Evolutionary conservation across 2,888 invertebrate species (phyloP).

Genomic region (Cerceris rybyensis): DNA sequence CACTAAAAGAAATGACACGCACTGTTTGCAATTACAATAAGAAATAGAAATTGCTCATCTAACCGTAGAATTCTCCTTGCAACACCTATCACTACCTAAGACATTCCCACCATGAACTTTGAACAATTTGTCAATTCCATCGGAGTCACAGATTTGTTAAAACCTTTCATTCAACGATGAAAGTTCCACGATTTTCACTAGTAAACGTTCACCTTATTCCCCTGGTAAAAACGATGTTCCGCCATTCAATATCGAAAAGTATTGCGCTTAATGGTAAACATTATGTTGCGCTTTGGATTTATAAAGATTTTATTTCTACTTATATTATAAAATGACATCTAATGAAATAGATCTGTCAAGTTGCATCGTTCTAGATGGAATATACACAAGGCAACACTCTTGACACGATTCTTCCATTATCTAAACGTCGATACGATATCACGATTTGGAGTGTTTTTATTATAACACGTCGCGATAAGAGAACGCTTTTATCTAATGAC

Average conservation of each 20-base stretch:
- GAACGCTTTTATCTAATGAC: constrained; percentile 5
- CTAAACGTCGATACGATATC: constrained; percentile 49
- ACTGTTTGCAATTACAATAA: neutral
- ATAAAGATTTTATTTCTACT: neutral
- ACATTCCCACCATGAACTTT: constrained; percentile 24
- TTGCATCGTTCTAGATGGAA: constrained; percentile 17
- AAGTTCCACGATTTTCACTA: too few relatives aligned
- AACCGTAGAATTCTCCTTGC: constrained; percentile 28
- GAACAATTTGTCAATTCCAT: constrained; percentile 28
- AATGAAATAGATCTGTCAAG: neutral
- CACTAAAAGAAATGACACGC: neutral
- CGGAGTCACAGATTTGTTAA: constrained; percentile 17
- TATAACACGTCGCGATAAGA: neutral
- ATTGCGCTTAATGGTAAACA: too few relatives aligned
- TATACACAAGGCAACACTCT: constrained; percentile 30
- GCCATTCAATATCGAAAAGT: too few relatives aligned
- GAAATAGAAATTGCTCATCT: constrained; percentile 20
- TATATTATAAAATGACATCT: neutral
- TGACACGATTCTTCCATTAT: constrained; percentile 60
- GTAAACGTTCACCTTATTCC: too few relatives aligned
- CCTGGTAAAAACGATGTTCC: too few relatives aligned
- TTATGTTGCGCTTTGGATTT: too few relatives aligned
- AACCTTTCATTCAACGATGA: neutral
- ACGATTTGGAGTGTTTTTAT: constrained; percentile 10
- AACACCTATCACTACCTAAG: constrained; percentile 3